A percentile compares a stretch with the other conserved stretches of the same genome.
Conservation (phyloP, 2,888 invertebrate species). For the Calameuta pallipes region DNA sequence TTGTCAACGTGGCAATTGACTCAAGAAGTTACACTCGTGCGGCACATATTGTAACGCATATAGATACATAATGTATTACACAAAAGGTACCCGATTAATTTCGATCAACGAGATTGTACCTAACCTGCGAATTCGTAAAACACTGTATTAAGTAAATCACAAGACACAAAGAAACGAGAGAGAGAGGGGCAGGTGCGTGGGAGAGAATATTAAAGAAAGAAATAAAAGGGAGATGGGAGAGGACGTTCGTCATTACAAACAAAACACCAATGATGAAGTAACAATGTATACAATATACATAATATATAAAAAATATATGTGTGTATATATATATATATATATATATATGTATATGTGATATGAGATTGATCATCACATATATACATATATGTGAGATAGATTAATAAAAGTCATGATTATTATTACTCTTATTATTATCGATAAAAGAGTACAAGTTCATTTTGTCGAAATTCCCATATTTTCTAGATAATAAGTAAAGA, state of each 20-base stretch:
- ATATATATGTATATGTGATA: constrained; percentile 18
- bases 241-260: constrained; percentile 13
- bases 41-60: background rate
- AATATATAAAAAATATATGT: constrained; percentile 42
- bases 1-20: background rate
- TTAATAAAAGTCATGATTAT: constrained; percentile 55
- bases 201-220: background rate
- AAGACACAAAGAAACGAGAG: background rate
- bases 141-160: background rate
- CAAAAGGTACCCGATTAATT: background rate
- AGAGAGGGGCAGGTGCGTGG: background rate
- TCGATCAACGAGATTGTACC: background rate
- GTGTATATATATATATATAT: constrained; percentile 38
- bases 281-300: constrained; percentile 57
- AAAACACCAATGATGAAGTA: constrained; percentile 42
- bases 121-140: background rate
- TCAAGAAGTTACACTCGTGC: background rate
- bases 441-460: background rate
- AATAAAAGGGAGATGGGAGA: background rate
- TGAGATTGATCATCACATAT: constrained; percentile 36
- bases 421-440: constrained; percentile 28
- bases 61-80: background rate
- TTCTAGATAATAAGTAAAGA: background rate
- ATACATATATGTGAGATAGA: constrained; percentile 55
- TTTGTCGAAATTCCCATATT: background rate